Evolutionary conservation across 30 jellyfish, hydroid and myxozoan genomes (phyloP).

Genomic region (Calvadosia cruxmelitensis): DNA sequence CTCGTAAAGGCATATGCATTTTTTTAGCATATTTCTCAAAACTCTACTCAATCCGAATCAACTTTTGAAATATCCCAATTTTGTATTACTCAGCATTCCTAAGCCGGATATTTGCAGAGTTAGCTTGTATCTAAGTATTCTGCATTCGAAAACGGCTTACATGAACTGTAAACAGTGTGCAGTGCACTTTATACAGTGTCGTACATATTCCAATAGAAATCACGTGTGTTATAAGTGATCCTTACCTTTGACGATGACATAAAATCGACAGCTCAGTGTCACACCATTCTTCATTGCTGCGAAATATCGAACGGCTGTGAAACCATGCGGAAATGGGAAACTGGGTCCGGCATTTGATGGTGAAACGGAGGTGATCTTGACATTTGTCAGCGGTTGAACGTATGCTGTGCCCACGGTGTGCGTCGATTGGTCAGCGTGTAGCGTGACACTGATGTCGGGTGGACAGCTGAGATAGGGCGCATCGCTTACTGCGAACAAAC

Average conservation of each 20-base stretch:
- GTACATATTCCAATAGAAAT: too few relatives aligned
- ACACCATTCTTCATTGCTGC: conserved; percentile 42
- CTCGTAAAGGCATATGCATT: too few relatives aligned
- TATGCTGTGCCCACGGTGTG: conserved; percentile 32
- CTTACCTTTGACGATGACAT: conserved; percentile 62
- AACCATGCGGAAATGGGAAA: conserved; percentile 40
- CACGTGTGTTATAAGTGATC: too few relatives aligned
- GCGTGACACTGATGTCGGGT: conserved; percentile 32
- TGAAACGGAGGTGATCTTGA: conserved; percentile 21
- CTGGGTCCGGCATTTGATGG: conserved; percentile 41
- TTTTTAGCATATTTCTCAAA: too few relatives aligned
- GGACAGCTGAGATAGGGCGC: conserved; percentile 88
- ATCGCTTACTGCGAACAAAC: conserved; percentile 29
- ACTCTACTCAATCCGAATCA: too few relatives aligned
- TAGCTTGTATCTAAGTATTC: too few relatives aligned
- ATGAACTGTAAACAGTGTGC: too few relatives aligned
- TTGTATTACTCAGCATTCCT: too few relatives aligned
- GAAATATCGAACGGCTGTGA: conserved; percentile 25
- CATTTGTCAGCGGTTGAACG: conserved; percentile 76
- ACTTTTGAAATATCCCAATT: too few relatives aligned
- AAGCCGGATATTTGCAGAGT: too few relatives aligned
- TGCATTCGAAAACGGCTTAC: too few relatives aligned
- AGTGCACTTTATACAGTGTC: too few relatives aligned
- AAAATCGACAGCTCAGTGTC: conserved; percentile 29
- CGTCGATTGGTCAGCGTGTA: conserved; percentile 31